Conservation (phyloP, 2,797 vertebrate species). For the Hoplostethus atlanticus region DNA sequence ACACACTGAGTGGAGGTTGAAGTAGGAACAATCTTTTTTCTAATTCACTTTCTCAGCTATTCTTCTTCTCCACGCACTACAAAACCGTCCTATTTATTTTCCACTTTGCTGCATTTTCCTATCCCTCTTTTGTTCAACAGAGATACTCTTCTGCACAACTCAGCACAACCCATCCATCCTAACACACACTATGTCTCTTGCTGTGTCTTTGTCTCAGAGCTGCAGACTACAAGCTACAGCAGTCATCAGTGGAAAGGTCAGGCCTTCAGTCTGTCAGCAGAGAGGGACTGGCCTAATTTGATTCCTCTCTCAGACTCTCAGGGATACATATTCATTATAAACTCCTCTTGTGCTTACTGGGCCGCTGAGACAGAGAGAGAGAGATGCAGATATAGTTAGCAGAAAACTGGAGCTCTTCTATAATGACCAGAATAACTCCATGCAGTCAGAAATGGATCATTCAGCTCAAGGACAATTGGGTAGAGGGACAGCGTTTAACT, state of each 20-base stretch:
- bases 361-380: not conserved
- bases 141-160: not conserved
- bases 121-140: too few species aligned
- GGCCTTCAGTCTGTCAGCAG: slow-evolving; percentile 34
- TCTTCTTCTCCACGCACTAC: not conserved
- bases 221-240: slow-evolving; percentile 13
- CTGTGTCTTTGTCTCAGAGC: not conserved
- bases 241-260: slow-evolving; percentile 29
- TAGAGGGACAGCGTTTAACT: not conserved
- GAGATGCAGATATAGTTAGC: not conserved
- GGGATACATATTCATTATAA: slow-evolving; percentile 43
- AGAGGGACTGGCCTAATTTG: slow-evolving; percentile 29
- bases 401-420: slow-evolving; percentile 8
- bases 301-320: slow-evolving; percentile 29
- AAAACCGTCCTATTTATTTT: slow-evolving; percentile 1
- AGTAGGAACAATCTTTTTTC: not conserved
- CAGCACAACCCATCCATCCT: not conserved
- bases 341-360: slow-evolving; percentile 24
- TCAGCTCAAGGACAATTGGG: slow-evolving; percentile 17
- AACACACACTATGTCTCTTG: not conserved
- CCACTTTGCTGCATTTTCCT: slow-evolving; percentile 4
- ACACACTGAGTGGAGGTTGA: not conserved
- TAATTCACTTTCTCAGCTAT: not conserved
- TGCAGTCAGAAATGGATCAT: slow-evolving; percentile 26
- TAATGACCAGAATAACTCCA: slow-evolving; percentile 23